Base-by-base conservation (phyloP, 2,888 invertebrate genomes). In the Leucozona laternaria region DNA sequence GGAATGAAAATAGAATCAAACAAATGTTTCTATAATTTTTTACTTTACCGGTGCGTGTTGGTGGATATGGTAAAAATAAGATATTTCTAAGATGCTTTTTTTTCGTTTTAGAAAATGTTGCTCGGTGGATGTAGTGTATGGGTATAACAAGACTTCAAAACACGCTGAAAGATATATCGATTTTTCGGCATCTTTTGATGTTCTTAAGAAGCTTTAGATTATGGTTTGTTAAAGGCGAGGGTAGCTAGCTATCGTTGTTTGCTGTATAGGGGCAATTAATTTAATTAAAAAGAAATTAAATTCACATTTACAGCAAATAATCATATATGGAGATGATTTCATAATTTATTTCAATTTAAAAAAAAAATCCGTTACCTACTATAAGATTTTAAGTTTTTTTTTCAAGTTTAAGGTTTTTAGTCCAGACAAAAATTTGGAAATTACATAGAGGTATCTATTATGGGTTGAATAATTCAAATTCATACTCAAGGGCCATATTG, bases 231-330 rank as follows among this genome's bases (percentile, higher is more conserved):
- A 22, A 20, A 13, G 11, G 20, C n/a, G n/a, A 34, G 37, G 34
- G 28, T 20, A 11, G 4, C 8, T 50, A 55, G 0, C 1, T 58
- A 34, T 20, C 17, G 37, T 34, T 60, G 60, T 45, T 25, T 43
- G 25, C 1, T 31, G 22, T 68, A 15, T 25, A 25, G 48, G 20
- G 40, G 73, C 78, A 78, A 83, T 83, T 83, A 73, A 78, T 83
- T 57, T 75, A 75, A 83, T 83, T 79, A 57, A 75, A 79, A 75
- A 64, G 75, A 75, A 79, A 75, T 79, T 75, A 79, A 79, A 79
- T 84, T 79, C 83, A 58, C 70, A 75, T 83, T 83, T 73, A 73
- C 55, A 73, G 73, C 60, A 83, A 62, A 79, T 83, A 28, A 43
- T 64, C 64, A 64, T 79, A 77, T 71, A 31, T 17, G 62, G 45